Base-by-base conservation (phyloP, 1,140 invertebrate species). In the Amphibalanus amphitrite region DNA sequence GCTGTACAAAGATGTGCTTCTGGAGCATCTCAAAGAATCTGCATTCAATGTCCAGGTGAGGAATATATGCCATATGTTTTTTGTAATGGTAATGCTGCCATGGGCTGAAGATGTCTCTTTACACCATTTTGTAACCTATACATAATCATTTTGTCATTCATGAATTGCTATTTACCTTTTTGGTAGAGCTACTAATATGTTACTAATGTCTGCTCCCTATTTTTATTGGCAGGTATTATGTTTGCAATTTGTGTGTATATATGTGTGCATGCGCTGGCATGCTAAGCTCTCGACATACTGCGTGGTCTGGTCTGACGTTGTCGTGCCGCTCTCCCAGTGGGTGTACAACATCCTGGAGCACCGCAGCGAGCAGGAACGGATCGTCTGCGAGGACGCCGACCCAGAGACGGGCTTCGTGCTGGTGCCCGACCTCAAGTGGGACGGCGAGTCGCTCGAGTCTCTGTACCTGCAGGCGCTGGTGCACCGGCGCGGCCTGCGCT, bases 301-400 rank as follows among this genome's bases (percentile, higher is more conserved):
- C 38, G 67, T 65, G 29, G 69, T 38, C 23, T 38, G 1, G 29
- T 59, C 71, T 28, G 30, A 47, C 13, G 28, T 25, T 70, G 69
- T 72, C n/a, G 40, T 33, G 25, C 73, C 76, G 77, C 74, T 74
- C 74, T 85, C 88, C 70, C 79, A 97, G 90, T 98, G 95, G 96
- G 88, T 99, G 0, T 91, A 93, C 78, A 98, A 99, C 80, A 94
- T 98, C 74, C 79, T 99, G 17, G 89, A 94, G 65, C 92, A 95
- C 75, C 92, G 90, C 78, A 87, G 87, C 71, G 95, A 98, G 84
- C 81, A 82, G 6, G 95, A 97, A 30, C 85, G 89, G 75, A 89
- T 98, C 69, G 83, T 97, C 8, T 89, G 84, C 78, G 90, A 97
- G 79, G 92, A 97, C 81, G 75, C 82, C 17, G 88, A 95, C 81